Evolutionary conservation across 1,140 invertebrate species (phyloP).

Genomic region (Coelopa frigida): DNA sequence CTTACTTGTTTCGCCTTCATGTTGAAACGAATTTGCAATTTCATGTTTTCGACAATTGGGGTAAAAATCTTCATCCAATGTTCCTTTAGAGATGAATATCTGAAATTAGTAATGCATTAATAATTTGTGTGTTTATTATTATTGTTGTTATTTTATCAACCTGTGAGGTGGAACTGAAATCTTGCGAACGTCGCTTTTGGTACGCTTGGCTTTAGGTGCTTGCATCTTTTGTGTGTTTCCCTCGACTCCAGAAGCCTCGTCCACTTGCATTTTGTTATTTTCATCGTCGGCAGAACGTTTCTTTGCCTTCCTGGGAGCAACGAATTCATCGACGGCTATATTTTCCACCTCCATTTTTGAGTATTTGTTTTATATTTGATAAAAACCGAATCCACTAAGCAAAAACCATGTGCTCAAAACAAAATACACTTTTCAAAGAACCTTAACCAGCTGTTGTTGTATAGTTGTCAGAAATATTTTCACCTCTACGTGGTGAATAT

Average conservation of each 20-base stretch:
- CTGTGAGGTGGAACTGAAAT: constrained; percentile 56
- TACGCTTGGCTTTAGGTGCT: constrained; percentile 46
- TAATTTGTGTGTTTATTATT: constrained; percentile 37
- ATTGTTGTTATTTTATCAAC: constrained; percentile 20
- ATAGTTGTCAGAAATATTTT: no score
- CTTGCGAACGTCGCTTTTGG: constrained; percentile 56
- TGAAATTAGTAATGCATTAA: no score
- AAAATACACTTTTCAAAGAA: no score
- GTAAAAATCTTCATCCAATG: constrained; percentile 97
- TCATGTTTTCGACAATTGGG: constrained; percentile 90
- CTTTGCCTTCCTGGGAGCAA: constrained; percentile 49
- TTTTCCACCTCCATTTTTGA: constrained; percentile 42
- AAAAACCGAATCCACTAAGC: no score
- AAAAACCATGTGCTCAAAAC: no score
- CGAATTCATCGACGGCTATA: constrained; percentile 52
- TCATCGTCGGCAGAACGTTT: constrained; percentile 47
- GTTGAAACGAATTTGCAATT: constrained; percentile 93
- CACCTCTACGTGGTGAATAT: no score
- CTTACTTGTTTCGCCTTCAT: constrained; percentile 72
- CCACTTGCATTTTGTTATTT: constrained; percentile 54
- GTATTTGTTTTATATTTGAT: no score
- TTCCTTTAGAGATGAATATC: constrained; percentile 90
- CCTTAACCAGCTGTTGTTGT: no score
- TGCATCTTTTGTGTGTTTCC: constrained; percentile 45
- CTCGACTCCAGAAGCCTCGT: constrained; percentile 57